Conservation (phyloP, 1,140 invertebrate genomes). For the Lepidurus packardi region DNA sequence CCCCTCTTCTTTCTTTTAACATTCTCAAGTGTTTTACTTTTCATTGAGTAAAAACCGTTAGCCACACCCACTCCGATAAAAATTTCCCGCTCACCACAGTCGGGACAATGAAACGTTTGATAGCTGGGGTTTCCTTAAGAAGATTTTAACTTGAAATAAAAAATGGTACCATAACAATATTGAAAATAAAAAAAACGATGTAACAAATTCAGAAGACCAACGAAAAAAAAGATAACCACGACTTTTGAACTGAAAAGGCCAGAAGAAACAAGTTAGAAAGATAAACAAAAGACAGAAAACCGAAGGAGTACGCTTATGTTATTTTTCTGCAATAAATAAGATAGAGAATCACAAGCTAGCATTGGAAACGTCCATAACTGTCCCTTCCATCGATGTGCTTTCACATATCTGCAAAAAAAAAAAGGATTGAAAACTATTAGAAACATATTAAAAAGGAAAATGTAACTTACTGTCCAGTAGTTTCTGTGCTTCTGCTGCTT, state of each 20-base stretch:
- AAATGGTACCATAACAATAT: neutral
- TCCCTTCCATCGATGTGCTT: constrained; percentile 4
- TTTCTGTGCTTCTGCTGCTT: constrained; percentile 35
- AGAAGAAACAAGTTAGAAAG: neutral
- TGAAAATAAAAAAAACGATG: neutral
- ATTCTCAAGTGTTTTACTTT: neutral
- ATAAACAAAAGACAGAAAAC: neutral
- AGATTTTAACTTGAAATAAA: neutral
- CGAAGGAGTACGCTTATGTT: neutral
- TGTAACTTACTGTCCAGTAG: constrained; percentile 34
- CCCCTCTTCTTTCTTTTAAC: neutral
- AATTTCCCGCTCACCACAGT: neutral
- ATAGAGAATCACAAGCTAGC: neutral
- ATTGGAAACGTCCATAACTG: neutral
- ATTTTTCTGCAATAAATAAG: neutral
- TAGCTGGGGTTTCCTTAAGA: neutral
- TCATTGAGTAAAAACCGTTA: neutral
- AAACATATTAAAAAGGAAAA: neutral
- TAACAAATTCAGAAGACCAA: constrained; percentile 15
- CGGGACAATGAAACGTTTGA: constrained; percentile 8
- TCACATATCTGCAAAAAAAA: constrained; percentile 12
- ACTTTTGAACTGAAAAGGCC: neutral
- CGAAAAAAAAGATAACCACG: neutral
- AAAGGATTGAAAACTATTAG: neutral
- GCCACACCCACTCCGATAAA: neutral